Percentiles rank a stretch among this genome's conserved stretches.
Evolutionary conservation across 2,113 vertebrate genomes (phyloP).

Genomic region (Chrysochloris asiatica): DNA sequence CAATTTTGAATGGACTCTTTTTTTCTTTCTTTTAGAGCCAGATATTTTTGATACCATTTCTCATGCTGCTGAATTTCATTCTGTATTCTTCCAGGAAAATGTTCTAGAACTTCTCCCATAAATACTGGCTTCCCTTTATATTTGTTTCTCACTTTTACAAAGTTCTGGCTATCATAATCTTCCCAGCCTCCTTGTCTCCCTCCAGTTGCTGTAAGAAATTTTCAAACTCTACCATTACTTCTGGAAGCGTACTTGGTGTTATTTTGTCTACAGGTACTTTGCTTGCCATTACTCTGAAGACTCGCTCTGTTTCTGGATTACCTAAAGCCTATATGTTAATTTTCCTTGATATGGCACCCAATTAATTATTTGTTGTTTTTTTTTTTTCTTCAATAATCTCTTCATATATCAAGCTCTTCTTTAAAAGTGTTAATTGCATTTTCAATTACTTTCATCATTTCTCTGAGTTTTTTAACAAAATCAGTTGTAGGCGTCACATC

Average conservation of each 20-base stretch:
- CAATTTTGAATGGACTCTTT: constrained; percentile 94
- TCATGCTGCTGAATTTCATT: constrained; percentile 91
- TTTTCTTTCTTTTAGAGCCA: constrained; percentile 89
- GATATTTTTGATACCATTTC: constrained; percentile 91
- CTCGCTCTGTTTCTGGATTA: constrained; percentile 78
- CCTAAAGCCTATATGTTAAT: constrained; percentile 87
- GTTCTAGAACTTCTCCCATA: constrained; percentile 87
- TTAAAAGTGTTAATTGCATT: constrained; percentile 90
- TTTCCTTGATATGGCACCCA: constrained; percentile 90
- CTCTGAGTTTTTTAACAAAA: constrained; percentile 91
- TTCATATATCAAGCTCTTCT: constrained; percentile 91
- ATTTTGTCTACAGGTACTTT: constrained; percentile 78
- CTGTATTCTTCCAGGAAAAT: constrained; percentile 87
- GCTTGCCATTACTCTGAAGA: constrained; percentile 67
- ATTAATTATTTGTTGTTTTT: constrained; percentile 86
- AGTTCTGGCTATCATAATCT: constrained; percentile 91
- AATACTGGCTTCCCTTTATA: constrained; percentile 87
- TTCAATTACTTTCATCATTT: constrained; percentile 94
- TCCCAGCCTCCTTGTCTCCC: constrained; percentile 93
- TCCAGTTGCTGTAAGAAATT: constrained; percentile 91
- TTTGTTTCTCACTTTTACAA: constrained; percentile 90
- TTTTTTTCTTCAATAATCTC: constrained; percentile 93
- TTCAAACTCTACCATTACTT: constrained; percentile 90
- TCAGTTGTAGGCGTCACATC: constrained; percentile 90
- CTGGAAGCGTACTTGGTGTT: constrained; percentile 81